Evolutionary conservation across 2,113 vertebrate species (phyloP).

Genomic region (Tupaia tana): DNA sequence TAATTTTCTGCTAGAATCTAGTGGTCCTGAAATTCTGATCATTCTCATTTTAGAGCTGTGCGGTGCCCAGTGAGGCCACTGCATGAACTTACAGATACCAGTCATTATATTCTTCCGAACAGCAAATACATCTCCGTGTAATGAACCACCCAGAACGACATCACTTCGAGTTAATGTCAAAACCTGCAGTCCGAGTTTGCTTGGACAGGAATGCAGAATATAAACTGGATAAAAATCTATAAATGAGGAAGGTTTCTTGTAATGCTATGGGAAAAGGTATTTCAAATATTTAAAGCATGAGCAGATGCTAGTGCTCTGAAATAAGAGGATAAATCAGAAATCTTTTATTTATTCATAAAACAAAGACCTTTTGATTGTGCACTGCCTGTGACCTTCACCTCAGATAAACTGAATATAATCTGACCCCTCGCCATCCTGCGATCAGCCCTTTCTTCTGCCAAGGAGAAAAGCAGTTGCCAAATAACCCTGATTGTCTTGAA

Average conservation of each 20-base stretch:
- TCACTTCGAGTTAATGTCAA: constrained; percentile 47
- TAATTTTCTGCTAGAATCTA: constrained; percentile 59
- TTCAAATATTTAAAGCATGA: constrained; percentile 65
- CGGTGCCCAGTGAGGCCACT: background rate
- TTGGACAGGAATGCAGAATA: constrained; percentile 41
- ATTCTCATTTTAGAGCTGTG: constrained; percentile 50
- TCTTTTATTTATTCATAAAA: constrained; percentile 22
- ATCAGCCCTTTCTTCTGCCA: constrained; percentile 64
- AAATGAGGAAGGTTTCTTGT: constrained; percentile 15
- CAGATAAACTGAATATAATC: background rate
- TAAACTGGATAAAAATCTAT: constrained; percentile 59
- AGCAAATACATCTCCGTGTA: constrained; percentile 34
- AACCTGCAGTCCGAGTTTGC: constrained; percentile 62
- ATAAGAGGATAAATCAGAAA: constrained; percentile 14
- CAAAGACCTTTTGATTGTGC: constrained; percentile 21
- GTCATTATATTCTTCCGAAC: background rate
- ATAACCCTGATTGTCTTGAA: constrained; percentile 36
- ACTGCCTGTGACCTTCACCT: constrained; percentile 42
- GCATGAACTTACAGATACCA: constrained; percentile 51
- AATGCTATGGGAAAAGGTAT: constrained; percentile 40
- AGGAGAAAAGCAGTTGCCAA: constrained; percentile 55
- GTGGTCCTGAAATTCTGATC: constrained; percentile 46
- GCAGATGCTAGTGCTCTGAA: background rate
- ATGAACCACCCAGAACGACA: constrained; percentile 4
- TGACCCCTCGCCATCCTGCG: background rate